A percentile compares a stretch with the other conserved stretches of the same genome.
Evolutionary conservation across 2,797 vertebrate species (phyloP).

Genomic region (Mormyrops boulengeri): DNA sequence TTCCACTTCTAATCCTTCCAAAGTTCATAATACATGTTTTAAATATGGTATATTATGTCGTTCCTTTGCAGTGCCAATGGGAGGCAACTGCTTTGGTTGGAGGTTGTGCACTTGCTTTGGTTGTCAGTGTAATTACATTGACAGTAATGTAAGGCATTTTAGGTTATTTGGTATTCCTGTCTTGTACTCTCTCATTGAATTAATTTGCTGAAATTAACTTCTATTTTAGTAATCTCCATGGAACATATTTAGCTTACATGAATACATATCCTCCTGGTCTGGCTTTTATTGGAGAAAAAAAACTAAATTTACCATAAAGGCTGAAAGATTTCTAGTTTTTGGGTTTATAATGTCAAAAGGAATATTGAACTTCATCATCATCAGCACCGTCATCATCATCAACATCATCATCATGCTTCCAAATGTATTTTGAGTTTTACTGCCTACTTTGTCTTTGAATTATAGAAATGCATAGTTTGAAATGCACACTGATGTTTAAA

Average conservation of each 20-base stretch:
- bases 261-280: neutral
- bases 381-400: neutral
- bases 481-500: neutral
- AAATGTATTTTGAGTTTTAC: neutral
- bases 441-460: neutral
- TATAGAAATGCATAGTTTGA: neutral
- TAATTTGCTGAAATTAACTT: neutral
- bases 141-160: neutral
- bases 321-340: neutral
- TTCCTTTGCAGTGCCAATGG: neutral
- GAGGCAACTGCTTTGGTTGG: neutral
- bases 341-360: neutral
- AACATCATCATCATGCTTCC: neutral
- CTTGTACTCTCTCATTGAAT: neutral
- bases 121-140: neutral
- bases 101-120: neutral
- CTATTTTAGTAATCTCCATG: neutral
- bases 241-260: neutral
- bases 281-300: neutral
- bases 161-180: neutral
- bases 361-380: neutral
- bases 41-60: constrained; percentile 48
- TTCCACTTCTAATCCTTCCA: constrained; percentile 34
- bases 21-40: constrained; percentile 51
- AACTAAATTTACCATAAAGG: neutral